These are phyloP conservation scores for Porites rus DNA, from an alignment of 92 coral and sea anemone species.

Conservation along the genomic window DNA sequence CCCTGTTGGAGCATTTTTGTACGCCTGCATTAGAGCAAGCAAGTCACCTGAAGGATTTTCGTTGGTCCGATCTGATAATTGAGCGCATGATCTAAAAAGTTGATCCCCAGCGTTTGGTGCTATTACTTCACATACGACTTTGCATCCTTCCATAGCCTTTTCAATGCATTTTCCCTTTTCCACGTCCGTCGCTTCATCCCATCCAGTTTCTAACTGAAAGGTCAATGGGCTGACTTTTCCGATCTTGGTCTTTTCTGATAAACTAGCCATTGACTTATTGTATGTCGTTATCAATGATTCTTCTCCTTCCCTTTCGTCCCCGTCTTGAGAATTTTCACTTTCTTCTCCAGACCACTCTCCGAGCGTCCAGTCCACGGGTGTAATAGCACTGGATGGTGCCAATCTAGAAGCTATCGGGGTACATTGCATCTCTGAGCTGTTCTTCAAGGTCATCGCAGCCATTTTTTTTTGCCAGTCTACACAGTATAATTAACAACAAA, in stretches of 20 bases:
- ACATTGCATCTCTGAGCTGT: too few relatives aligned
- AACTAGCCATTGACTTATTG: too few relatives aligned
- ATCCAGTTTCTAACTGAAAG: too few relatives aligned
- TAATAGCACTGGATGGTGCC: too few relatives aligned
- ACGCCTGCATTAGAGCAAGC: slow-evolving; percentile 6
- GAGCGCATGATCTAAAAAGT: slow-evolving; percentile 3
- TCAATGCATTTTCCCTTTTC: slow-evolving; percentile 5
- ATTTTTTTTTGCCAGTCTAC: too few relatives aligned
- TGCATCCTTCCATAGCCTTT: slow-evolving; percentile 32
- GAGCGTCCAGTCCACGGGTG: slow-evolving; percentile 43
- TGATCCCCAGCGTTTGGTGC: too few relatives aligned
- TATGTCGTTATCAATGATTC: slow-evolving; percentile 27
- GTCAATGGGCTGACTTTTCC: too few relatives aligned
- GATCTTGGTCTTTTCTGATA: too few relatives aligned
- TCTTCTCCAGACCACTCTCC: slow-evolving; percentile 18
- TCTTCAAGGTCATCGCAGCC: neutral
- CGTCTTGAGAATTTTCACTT: neutral
- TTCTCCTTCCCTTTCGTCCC: neutral
- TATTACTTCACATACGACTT: slow-evolving; percentile 15
- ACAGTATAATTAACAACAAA: too few relatives aligned
- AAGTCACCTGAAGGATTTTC: slow-evolving; percentile 26
- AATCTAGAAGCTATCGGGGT: too few relatives aligned
- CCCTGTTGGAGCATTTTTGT: neutral
- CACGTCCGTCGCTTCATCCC: too few relatives aligned
- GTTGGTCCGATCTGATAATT: slow-evolving; percentile 3